Percentiles rank a stretch among this genome's conserved stretches.
Evolutionary conservation across 2,797 vertebrate species (phyloP).

Genomic region (Columba guinea): DNA sequence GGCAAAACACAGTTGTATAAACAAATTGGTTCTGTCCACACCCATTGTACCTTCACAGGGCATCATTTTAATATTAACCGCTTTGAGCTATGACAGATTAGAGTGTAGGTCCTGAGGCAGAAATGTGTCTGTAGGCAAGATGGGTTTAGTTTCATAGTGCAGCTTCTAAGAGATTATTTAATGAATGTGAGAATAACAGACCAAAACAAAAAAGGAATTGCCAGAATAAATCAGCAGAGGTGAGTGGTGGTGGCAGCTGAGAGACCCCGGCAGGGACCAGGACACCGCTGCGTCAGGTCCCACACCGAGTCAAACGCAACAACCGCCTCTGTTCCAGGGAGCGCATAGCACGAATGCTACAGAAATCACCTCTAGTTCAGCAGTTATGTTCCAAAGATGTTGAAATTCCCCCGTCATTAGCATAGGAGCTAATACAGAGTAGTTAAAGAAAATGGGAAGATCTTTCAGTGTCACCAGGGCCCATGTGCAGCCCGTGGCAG

Average conservation of each 20-base stretch:
- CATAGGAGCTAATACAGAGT: neutral
- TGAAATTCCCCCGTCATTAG: neutral
- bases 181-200: neutral
- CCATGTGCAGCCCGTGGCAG: neutral
- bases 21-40: constrained; percentile 64
- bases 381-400: neutral
- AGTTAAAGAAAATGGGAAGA: neutral
- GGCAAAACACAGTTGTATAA: constrained; percentile 56
- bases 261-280: rapidly evolving
- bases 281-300: neutral
- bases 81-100: neutral
- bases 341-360: rapidly evolving
- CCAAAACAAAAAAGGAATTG: neutral
- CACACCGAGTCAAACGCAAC: rapidly evolving
- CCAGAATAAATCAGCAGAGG: neutral
- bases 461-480: neutral
- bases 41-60: constrained; percentile 35
- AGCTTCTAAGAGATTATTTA: neutral
- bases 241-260: neutral
- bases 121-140: neutral
- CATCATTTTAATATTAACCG: neutral
- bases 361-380: neutral
- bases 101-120: neutral
- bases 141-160: neutral
- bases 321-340: neutral